Base-by-base conservation (phyloP, 2,888 invertebrate species). In the Erebia ligea region DNA sequence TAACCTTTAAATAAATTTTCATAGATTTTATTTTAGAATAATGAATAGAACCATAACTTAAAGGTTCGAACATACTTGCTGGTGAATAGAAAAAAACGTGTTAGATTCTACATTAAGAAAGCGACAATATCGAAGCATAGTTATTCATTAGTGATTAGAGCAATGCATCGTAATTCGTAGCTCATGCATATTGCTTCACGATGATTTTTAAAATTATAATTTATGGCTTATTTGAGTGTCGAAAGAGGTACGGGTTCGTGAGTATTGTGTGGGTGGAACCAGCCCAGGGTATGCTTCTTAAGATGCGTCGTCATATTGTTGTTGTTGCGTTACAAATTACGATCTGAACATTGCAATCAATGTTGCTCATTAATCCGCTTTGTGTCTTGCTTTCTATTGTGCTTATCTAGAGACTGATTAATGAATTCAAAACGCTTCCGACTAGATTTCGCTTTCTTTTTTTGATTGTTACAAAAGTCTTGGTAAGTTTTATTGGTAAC, bases 161-260 rank as follows among this genome's bases (percentile, higher is more conserved):
- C 67, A 17, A 19, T 19, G 19, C 40, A 11, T 19, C 19, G 10
- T 40, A 42, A 17, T 17, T 59, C 40, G 68, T 64, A 54, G 45
- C 68, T 73, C 72, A 73, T 71, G 71, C 57, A 57, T 74, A 68
- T 83, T 82, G 82, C 84, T 77, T 73, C 77, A 80, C 80, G 85
- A 84, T 84, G 82, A 83, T 83, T 88, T 90, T 90, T 86, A 86
- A 89, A 91, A 89, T 90, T 88, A 89, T 90, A 91, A 91, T 92
- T 90, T 91, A 92, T 88, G 83, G 84, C 84, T 89, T 87, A 87
- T 88, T 87, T 85, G 85, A 84, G 88, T 91, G 92, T 91, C 86
- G 92, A 91, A 92, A 93, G 87, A 86, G 84, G 74, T 70, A 72
- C 70, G 52, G 77, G 82, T 87, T 86, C 76, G 86, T 82, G 92